phyloP scores from a whole-genome alignment of 1,140 invertebrate genomes.

The Probaryconus sp. region DNA sequence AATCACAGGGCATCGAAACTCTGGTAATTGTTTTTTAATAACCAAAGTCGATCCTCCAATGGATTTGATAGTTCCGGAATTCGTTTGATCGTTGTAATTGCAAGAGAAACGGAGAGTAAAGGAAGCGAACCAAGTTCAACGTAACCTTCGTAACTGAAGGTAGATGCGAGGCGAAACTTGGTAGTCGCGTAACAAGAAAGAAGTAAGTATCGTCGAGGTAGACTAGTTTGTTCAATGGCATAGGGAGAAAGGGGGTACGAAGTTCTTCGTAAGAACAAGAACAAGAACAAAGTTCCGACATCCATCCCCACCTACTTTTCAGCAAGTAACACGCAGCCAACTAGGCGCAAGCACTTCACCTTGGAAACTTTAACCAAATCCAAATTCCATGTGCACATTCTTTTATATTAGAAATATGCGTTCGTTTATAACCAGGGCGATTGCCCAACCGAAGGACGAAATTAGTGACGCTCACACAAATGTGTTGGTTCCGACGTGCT shows the following conservation, averaged over 20 bases:
- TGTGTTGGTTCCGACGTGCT: no score
- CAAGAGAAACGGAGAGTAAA: conserved; percentile 62
- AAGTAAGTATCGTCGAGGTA: conserved; percentile 76
- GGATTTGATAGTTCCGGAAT: no score
- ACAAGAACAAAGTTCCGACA: conserved; percentile 78
- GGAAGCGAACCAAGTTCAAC: conserved; percentile 71
- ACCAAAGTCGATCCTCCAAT: no score
- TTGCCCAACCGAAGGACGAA: background rate
- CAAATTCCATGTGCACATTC: conserved; percentile 68
- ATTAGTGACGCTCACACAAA: no score
- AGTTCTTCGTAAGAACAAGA: conserved; percentile 78
- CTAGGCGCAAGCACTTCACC: conserved; percentile 71
- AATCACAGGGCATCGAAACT: background rate
- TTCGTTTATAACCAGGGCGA: conserved; percentile 20
- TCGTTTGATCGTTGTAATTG: conserved; percentile 54
- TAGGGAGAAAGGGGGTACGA: conserved; percentile 65
- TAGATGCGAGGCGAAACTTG: conserved; percentile 74
- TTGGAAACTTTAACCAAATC: conserved; percentile 76
- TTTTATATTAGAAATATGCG: conserved; percentile 30
- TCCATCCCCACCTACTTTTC: conserved; percentile 67
- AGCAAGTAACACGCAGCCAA: conserved; percentile 72
- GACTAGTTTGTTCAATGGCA: conserved; percentile 78
- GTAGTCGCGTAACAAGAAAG: conserved; percentile 74
- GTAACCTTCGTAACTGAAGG: conserved; percentile 70
- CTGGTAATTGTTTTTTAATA: background rate